Base-by-base conservation (phyloP, 1,140 invertebrate genomes). In the Drosophila pseudoobscura region DNA sequence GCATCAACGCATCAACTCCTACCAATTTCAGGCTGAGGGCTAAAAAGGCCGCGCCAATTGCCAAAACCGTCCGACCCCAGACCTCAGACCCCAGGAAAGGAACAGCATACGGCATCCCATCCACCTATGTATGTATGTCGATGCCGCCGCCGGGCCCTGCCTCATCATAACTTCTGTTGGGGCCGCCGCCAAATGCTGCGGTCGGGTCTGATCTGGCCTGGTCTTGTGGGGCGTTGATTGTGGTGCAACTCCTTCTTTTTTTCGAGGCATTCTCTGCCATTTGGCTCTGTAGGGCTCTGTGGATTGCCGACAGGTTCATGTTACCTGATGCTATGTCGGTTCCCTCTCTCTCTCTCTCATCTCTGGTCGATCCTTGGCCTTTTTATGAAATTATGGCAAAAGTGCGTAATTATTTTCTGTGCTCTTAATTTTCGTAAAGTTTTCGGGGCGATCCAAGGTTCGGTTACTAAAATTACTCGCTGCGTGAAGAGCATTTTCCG, bases 1-100 rank as follows among this genome's bases (percentile, higher is more conserved):
- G 90, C 90, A 91, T 91, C 90, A 91, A 91, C 90, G 90, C 83
- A 91, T 91, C 90, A 91, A 91, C 90, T 91, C 90, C 90, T 91
- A 91, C 89, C 89, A 91, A 91, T 90, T 91, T 90, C 64, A 62
- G 59, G 85, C 79, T 77, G 70, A 88, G 75, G 85, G 79, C 82
- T 69, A 89, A 79, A 83, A 83, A 76, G 63, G 52, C 75, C 71
- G 72, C 84, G 60, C 72, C 84, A 88, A 89, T 88, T 88, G 83
- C 83, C 84, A 77, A 88, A 89, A 69, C 75, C 50, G 60, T 75
- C 50, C 55, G 68, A 44, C 59, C 39, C 9, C 24, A 43, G 29
- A 17, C 11, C 26, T 29, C 24, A 15, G 29, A 52, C 29, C 26
- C 7, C 31, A 53, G 22, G n/a, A 29, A 11, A 15, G 15, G 51